These are phyloP conservation scores for Helicoverpa zea DNA, from an alignment of 1,140 invertebrate species.

Conservation along the genomic window DNA sequence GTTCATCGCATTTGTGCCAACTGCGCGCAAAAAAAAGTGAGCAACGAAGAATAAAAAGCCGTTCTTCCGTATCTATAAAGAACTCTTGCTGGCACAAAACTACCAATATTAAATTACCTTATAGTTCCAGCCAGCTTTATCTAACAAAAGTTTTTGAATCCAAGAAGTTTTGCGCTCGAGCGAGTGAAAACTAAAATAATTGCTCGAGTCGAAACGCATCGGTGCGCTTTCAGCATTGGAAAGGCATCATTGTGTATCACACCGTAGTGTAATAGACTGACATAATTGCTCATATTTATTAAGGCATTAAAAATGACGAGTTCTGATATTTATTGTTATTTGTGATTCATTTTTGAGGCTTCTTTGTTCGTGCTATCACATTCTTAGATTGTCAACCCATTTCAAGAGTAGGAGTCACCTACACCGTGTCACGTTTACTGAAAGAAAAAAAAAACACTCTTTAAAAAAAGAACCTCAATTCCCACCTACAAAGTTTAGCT, in stretches of 20 bases:
- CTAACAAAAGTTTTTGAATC: conserved; percentile 66
- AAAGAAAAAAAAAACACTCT: too few species aligned
- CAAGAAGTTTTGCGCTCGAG: conserved; percentile 66
- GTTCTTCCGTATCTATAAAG: not conserved
- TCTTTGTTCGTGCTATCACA: too few species aligned
- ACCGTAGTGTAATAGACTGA: conserved; percentile 42
- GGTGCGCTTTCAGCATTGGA: conserved; percentile 57
- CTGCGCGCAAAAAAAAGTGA: not conserved
- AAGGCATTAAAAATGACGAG: too few species aligned
- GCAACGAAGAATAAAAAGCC: not conserved
- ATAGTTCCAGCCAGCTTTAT: conserved; percentile 30
- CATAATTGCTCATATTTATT: too few species aligned
- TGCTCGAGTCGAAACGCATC: conserved; percentile 64
- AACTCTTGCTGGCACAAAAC: not conserved
- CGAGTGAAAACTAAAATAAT: conserved; percentile 73
- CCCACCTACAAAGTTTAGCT: not conserved
- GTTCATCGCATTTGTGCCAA: not conserved
- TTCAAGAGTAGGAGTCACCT: too few species aligned
- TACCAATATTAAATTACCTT: conserved; percentile 40
- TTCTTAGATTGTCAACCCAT: too few species aligned
- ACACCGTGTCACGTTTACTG: too few species aligned
- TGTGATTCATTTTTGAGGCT: too few species aligned
- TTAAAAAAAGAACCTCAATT: too few species aligned
- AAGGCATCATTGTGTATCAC: conserved; percentile 46
- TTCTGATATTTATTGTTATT: too few species aligned